Evolutionary conservation across 2,888 invertebrate species (phyloP), one percentile per base, ranked within the genome.

Genomic region (Odontothrips loti): DNA sequence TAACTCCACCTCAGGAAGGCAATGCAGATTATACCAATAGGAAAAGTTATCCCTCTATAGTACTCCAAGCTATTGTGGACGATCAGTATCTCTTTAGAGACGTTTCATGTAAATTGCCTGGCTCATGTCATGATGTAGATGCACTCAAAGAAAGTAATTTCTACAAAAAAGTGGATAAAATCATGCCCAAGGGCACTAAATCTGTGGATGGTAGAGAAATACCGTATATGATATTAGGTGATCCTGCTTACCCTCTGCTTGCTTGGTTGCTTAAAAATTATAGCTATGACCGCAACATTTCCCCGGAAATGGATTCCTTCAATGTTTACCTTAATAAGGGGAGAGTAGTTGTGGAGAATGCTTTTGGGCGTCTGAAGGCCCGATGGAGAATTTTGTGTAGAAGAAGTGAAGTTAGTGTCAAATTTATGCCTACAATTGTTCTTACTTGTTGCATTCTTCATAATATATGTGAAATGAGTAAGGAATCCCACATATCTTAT

Each of bases 341-440:
- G 27, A 79, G 82, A 34, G 82, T 85, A 11, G 82, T 80, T 27
- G 84, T 85, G 0, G 85, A 85, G 84, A 83, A 84, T 34, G 84
- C 85, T 23, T 86, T 86, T 82, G 85, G 84, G 43, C 83, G 84
- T 80, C 81, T 85, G n/a, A 85, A 85, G 82, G 84, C 83, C 10
- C 81, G 85, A 78, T 85, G 84, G 84, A 82, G 84, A 29, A 83
- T 82, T 27, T 80, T 85, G 20, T 78, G 83, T 58, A 85, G 86
- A 82, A 82, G 82, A 79, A 81, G 83, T 1, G 84, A 85, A 80
- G 51, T 84, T 0, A 29, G 83, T 79, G 82, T 84, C 80, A 83
- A 78, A 68, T 84, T 84, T 83, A 83, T 84, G 43, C 84, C 84
- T 10, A 51, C 83, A 27, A 68, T 85, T n/a, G 81, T 85, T 63